Evolutionary conservation across 2,888 invertebrate species (phyloP), one percentile per base, ranked within the genome.

Genomic region (Sesamia inferens): DNA sequence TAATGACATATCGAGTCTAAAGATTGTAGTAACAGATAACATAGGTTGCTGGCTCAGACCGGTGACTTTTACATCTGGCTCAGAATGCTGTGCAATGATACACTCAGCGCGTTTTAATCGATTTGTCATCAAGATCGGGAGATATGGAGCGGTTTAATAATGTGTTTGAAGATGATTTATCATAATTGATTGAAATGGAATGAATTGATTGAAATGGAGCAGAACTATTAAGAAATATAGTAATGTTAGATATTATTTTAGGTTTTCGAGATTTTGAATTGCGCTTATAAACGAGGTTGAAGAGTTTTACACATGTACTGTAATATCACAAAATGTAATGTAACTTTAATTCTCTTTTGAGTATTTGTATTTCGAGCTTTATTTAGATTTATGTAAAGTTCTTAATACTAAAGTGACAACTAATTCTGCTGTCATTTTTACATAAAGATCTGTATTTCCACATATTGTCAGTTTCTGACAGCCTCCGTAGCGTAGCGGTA

Each of bases 61-160:
- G 79, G 74, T 81, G 81, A 81, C 81, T 83, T 81, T 81, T 83
- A 81, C 66, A 70, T 71, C 63, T 69, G 22, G 63, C 51, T 69
- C 66, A 63, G 66, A 79, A 48, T 54, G 57, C 81, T 82, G 69
- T 74, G 81, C 81, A 81, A 81, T 79, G 81, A 66, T 83, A 69
- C 71, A 64, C 67, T 79, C 65, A 75, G 57, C 72, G 68, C 47
- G 82, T 67, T 72, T 63, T 74, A 71, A 81, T 81, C 81, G 63
- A 71, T 74, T 83, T 83, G 79, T 83, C 81, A 81, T 81, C 81
- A 83, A 69, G 81, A 81, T 81, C 42, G 0, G 5, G 2, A 74
- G 81, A 81, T 81, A 74, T 4, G 71, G 8, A 31, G 47, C 22
- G 61, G 51, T 54, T 48, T 58, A 55, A 58, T 79, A 48, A 67